Evolutionary conservation across 2,888 invertebrate genomes (phyloP), one percentile per base, ranked within the genome.

Genomic region (Noctuana brunneofusca): DNA sequence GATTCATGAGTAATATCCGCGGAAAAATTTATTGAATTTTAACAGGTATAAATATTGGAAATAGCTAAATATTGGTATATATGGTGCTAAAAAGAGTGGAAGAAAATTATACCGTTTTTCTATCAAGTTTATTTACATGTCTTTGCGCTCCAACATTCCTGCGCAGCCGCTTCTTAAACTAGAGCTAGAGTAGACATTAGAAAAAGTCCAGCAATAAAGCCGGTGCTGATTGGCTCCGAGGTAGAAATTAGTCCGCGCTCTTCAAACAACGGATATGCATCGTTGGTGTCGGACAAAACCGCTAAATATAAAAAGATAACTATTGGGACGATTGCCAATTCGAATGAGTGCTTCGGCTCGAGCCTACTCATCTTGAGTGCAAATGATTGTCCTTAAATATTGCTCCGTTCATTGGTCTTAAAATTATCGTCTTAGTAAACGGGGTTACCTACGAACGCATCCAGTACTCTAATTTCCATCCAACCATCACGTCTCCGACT

Each of bases 281-380:
- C 58, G 54, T 52, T 38, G 58, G 58, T 48, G 54, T 50, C 49
- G 32, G 54, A 65, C 62, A 63, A 58, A 62, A 49, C 58, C 54
- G 50, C 53, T 50, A 43, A 52, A 54, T 58, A 58, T 58, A 49
- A 65, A 64, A 62, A 62, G 54, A 64, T 64, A 53, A 62, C 60
- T 30, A 64, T 58, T 46, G 60, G 57, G 53, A 49, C 55, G 50
- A 16, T 48, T 62, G 66, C 64, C 66, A 66, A 66, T 53, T 49
- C 18, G 6, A 53, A 57, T 64, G 46, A 35, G 27, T 52, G 54
- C 57, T 46, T 58, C 50, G 16, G 38, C 49, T 55, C 20, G 14
- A 27, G 38, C 24, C 54, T 55, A 55, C 54, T 60, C 27, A 3
- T 49, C 49, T 62, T 49, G 48, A 62, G 49, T 62, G 55, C 48